Percentiles rank a stretch among this genome's conserved stretches.
Evolutionary conservation across 2,888 invertebrate species (phyloP).

Genomic region (Heteromyza rotundicornis): DNA sequence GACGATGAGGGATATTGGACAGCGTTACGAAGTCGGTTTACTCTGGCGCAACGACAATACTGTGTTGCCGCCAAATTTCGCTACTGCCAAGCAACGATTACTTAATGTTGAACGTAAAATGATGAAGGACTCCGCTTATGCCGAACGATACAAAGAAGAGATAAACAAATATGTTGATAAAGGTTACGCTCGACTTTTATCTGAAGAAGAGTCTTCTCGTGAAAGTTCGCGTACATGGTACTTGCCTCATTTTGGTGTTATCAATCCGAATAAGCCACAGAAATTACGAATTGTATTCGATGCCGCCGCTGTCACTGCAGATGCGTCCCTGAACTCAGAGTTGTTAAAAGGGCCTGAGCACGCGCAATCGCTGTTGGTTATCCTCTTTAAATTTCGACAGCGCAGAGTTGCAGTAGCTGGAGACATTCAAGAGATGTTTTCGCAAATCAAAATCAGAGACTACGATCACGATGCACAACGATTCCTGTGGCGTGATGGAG

Average conservation of each 20-base stretch:
- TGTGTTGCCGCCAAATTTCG: constrained; percentile 21
- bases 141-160: constrained; percentile 18
- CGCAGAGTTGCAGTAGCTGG: constrained; percentile 38
- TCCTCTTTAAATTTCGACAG: constrained; percentile 44
- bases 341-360: constrained; percentile 44
- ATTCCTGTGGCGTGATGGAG: constrained; percentile 26
- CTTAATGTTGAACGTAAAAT: constrained; percentile 25
- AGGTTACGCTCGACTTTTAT: constrained; percentile 21
- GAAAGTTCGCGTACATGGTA: constrained; percentile 11
- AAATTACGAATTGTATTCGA: constrained; percentile 45
- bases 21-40: constrained; percentile 25
- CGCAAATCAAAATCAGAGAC: constrained; percentile 39
- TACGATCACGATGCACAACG: constrained; percentile 40
- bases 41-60: constrained; percentile 24
- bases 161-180: constrained; percentile 27
- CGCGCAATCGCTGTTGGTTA: constrained; percentile 37
- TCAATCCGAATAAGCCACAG: constrained; percentile 36
- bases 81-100: constrained; percentile 27
- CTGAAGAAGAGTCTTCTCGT: not conserved
- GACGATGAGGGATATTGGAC: constrained; percentile 10
- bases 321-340: constrained; percentile 38
- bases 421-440: constrained; percentile 52
- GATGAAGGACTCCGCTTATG: constrained; percentile 19
- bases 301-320: constrained; percentile 40
- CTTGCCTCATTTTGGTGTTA: constrained; percentile 25